These are phyloP conservation scores for Tanypteryx hageni DNA, from an alignment of 2,888 invertebrate species.

Conservation along the genomic window DNA sequence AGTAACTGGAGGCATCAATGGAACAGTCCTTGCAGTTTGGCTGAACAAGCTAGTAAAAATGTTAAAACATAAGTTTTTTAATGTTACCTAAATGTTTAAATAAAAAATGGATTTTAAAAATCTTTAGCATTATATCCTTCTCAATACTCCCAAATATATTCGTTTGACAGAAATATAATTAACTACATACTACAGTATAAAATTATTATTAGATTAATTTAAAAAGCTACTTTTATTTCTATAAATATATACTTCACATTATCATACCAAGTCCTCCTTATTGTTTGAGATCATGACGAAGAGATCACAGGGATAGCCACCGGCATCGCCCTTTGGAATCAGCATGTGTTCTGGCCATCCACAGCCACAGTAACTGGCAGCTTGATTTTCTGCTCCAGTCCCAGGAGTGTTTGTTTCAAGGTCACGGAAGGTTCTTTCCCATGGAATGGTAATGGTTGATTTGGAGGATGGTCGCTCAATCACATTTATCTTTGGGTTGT, in stretches of 20 bases:
- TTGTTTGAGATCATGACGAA: slow-evolving; percentile 73
- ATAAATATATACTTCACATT: not conserved
- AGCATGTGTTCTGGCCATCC: slow-evolving; percentile 81
- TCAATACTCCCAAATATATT: too few species aligned
- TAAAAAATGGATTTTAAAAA: too few species aligned
- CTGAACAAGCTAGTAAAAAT: slow-evolving; percentile 23
- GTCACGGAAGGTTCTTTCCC: slow-evolving; percentile 87
- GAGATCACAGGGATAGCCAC: slow-evolving; percentile 72
- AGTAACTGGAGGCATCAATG: slow-evolving; percentile 86
- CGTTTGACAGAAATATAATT: too few species aligned
- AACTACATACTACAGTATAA: too few species aligned
- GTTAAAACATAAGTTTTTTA: too few species aligned
- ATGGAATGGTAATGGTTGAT: slow-evolving; percentile 91
- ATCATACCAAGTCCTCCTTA: slow-evolving; percentile 70
- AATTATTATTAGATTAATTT: too few species aligned
- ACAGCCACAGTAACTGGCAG: slow-evolving; percentile 89
- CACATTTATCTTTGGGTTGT: slow-evolving; percentile 76
- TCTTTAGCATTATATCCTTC: too few species aligned
- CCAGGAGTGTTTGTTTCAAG: slow-evolving; percentile 80
- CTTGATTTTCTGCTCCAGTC: slow-evolving; percentile 77
- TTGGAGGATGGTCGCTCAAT: slow-evolving; percentile 82
- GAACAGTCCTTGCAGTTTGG: slow-evolving; percentile 74
- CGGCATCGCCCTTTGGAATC: slow-evolving; percentile 76
- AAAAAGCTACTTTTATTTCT: too few species aligned
- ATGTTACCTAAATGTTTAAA: too few species aligned